Evolutionary conservation across 2,888 invertebrate genomes (phyloP).

Genomic region (Eurytoma californica): DNA sequence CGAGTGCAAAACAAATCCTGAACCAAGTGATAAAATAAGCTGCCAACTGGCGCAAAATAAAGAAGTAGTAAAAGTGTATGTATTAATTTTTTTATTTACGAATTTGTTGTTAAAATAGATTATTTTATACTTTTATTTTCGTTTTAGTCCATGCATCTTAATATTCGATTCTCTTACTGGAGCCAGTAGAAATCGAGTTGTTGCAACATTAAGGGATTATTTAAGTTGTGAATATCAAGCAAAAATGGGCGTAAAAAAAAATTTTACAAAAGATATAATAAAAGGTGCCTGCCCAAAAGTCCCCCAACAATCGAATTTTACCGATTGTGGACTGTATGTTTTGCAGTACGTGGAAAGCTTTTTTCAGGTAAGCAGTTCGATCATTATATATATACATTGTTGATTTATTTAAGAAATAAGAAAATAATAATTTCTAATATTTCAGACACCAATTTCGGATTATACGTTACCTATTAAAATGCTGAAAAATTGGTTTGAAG

Average conservation of each 20-base stretch:
- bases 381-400: neutral
- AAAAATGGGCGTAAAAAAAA: slow-evolving; percentile 82
- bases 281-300: slow-evolving; percentile 92
- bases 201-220: slow-evolving; percentile 93
- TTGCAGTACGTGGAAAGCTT: slow-evolving; percentile 98
- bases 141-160: slow-evolving; percentile 90
- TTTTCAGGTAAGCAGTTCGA: slow-evolving; percentile 82
- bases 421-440: slow-evolving; percentile 57
- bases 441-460: slow-evolving; percentile 88
- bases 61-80: slow-evolving; percentile 54
- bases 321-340: slow-evolving; percentile 96
- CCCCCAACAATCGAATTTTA: slow-evolving; percentile 98
- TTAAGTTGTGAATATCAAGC: slow-evolving; percentile 90
- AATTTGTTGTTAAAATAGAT: neutral
- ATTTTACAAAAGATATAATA: slow-evolving; percentile 89
- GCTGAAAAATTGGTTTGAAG: slow-evolving; percentile 90
- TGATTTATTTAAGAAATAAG: too few species aligned
- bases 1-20: slow-evolving; percentile 23
- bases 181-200: slow-evolving; percentile 87
- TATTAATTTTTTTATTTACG: slow-evolving; percentile 3
- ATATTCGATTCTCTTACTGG: slow-evolving; percentile 95
- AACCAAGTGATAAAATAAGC: slow-evolving; percentile 5
- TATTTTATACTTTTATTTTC: slow-evolving; percentile 36
- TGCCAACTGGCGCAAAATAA: slow-evolving; percentile 26
- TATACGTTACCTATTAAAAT: slow-evolving; percentile 89